These are phyloP conservation scores for Alouatta palliata DNA, from an alignment of 2,113 vertebrate species.

Conservation along the genomic window DNA sequence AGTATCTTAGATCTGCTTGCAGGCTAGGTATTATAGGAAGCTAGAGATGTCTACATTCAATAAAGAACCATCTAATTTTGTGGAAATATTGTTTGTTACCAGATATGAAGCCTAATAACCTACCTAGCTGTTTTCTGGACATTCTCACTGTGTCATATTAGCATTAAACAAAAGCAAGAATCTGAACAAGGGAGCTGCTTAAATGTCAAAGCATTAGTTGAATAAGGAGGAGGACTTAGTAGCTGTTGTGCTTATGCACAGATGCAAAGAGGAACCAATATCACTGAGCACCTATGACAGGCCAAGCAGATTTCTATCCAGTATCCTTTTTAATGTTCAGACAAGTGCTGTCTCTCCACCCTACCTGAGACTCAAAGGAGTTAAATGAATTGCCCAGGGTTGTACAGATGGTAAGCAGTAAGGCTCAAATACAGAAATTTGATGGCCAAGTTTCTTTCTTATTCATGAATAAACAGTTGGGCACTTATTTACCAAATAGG, in stretches of 20 bases:
- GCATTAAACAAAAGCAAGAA: background rate
- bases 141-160: background rate
- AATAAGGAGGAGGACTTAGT: background rate
- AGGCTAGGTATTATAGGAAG: background rate
- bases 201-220: background rate
- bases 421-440: background rate
- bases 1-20: background rate
- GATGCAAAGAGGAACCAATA: background rate
- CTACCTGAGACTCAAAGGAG: background rate
- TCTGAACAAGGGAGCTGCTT: background rate
- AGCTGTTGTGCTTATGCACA: background rate
- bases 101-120: background rate
- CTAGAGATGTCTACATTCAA: background rate
- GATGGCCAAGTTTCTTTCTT: background rate
- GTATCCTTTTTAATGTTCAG: background rate
- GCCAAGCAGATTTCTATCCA: background rate
- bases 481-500: background rate
- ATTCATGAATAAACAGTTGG: background rate
- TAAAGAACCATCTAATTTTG: background rate
- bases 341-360: background rate
- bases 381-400: background rate
- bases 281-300: background rate
- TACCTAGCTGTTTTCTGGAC: background rate
- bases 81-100: background rate
- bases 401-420: background rate